phyloP scores from a whole-genome alignment of 2,888 invertebrate genomes.

The Cremastobaeus sp. region DNA sequence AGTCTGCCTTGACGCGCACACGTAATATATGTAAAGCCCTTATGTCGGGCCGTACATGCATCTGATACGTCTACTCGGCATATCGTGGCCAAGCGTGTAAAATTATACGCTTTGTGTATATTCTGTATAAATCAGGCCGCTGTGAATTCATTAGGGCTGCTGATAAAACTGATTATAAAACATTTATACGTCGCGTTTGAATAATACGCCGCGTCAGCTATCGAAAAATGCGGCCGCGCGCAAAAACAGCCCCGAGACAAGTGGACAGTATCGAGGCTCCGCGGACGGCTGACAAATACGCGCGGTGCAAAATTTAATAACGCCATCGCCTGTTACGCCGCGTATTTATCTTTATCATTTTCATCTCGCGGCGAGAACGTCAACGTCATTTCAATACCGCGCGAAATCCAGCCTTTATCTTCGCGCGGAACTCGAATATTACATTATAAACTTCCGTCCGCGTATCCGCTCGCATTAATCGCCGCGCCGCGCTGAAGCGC shows the following conservation, averaged over 20 bases:
- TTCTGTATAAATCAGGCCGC: conserved; percentile 34
- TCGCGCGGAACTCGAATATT: conserved; percentile 27
- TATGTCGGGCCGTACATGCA: conserved; percentile 32
- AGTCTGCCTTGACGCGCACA: conserved; percentile 19
- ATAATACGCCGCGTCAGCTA: conserved; percentile 36
- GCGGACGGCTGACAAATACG: conserved; percentile 20
- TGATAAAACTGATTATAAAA: conserved; percentile 48
- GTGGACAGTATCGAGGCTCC: neutral
- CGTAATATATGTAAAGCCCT: conserved; percentile 48
- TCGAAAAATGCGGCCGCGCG: conserved; percentile 15
- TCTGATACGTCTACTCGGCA: conserved; percentile 44
- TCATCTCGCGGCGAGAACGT: conserved; percentile 17
- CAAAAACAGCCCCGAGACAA: conserved; percentile 3
- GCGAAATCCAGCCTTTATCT: conserved; percentile 29
- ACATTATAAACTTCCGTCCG: conserved; percentile 22
- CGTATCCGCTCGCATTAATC: too few species aligned
- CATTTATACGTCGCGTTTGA: conserved; percentile 29
- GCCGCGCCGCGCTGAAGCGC: too few species aligned
- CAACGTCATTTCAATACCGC: conserved; percentile 25
- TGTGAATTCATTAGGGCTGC: conserved; percentile 38
- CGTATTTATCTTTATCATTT: conserved; percentile 31
- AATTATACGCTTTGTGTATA: conserved; percentile 51
- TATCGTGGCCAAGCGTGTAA: conserved; percentile 53
- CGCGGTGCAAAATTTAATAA: conserved; percentile 16
- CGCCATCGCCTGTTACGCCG: conserved; percentile 7